Conservation (phyloP, 2,888 invertebrate species). For the Coelogynopora nodosa region DNA sequence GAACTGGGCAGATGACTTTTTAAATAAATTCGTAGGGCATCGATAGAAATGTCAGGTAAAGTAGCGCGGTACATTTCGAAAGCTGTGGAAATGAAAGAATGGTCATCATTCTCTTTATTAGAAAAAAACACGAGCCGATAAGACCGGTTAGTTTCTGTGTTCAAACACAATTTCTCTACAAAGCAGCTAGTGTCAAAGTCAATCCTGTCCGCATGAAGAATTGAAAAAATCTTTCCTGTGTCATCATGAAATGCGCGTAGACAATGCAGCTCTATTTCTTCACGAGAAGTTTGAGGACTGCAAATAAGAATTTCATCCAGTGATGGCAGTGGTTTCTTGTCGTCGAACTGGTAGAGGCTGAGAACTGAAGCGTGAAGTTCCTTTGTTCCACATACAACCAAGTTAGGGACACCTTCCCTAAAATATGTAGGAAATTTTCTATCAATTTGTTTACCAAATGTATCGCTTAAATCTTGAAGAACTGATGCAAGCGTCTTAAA, state of each 20-base stretch:
- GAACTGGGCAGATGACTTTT: neutral
- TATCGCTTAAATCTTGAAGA: neutral
- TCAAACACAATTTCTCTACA: neutral
- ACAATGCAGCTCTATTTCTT: neutral
- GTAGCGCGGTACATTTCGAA: neutral
- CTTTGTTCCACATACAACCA: neutral
- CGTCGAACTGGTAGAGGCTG: neutral
- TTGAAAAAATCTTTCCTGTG: neutral
- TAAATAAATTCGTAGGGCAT: neutral
- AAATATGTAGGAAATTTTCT: neutral
- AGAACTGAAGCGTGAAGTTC: neutral
- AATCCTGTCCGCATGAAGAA: neutral
- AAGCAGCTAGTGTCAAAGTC: conserved; percentile 6
- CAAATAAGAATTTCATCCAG: neutral
- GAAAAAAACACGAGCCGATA: neutral
- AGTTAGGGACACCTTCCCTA: neutral
- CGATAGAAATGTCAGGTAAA: neutral
- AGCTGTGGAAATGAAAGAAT: neutral
- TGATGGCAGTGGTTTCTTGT: neutral
- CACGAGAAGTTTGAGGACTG: neutral
- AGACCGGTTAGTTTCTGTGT: neutral
- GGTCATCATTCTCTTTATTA: neutral
- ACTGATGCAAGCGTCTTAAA: neutral
- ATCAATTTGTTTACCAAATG: neutral
- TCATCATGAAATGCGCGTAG: neutral